These are phyloP conservation scores for Brachystomella parvula DNA, from an alignment of 1,140 invertebrate species.

Conservation along the genomic window DNA sequence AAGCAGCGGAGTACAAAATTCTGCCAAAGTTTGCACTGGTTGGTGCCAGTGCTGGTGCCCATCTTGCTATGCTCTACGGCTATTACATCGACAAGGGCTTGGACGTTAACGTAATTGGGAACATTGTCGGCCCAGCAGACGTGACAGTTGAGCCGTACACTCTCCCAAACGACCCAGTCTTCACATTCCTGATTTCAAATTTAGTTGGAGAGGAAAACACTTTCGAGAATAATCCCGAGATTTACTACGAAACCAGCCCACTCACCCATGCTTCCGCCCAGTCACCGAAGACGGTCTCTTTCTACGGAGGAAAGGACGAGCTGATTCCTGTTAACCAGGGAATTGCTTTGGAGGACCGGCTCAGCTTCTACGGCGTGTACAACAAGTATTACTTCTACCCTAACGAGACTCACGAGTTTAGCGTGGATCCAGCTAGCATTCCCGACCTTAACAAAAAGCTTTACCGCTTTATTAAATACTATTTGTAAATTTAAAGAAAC, in stretches of 20 bases:
- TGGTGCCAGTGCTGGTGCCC: conserved; percentile 2
- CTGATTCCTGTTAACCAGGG: conserved; percentile 5
- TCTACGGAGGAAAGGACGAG: neutral
- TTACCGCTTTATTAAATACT: neutral
- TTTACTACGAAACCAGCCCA: neutral
- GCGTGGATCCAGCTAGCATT: neutral
- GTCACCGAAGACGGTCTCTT: conserved; percentile 9
- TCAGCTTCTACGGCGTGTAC: neutral
- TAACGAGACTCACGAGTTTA: neutral
- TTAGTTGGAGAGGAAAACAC: neutral
- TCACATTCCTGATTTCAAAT: neutral
- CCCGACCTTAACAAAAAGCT: neutral
- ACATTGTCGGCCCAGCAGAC: conserved; percentile 3
- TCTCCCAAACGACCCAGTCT: neutral
- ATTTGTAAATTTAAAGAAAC: neutral
- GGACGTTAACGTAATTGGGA: conserved; percentile 2
- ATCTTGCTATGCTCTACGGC: conserved; percentile 8
- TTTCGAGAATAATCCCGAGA: neutral
- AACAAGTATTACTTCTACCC: conserved; percentile 14
- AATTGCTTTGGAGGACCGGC: neutral
- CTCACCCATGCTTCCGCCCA: neutral
- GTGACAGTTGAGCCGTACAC: neutral
- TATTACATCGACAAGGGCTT: neutral
- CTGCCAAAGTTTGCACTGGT: neutral
- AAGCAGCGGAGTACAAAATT: neutral